Conservation (phyloP, 2,113 vertebrate species). For the Thomomys bottae region DNA sequence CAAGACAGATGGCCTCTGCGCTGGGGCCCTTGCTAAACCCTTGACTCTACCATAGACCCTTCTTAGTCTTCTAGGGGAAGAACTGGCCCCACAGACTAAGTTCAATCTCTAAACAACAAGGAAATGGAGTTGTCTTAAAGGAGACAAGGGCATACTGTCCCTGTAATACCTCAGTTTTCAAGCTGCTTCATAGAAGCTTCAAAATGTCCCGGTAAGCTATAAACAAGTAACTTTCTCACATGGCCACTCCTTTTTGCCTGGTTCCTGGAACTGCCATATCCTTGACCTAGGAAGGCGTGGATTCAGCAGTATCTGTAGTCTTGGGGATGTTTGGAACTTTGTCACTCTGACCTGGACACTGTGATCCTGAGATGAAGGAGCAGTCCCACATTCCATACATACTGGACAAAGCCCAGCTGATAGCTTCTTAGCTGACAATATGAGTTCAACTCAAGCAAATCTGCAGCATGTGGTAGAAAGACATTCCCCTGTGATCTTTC, state of each 20-base stretch:
- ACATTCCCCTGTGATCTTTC: not conserved
- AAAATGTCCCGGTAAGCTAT: slow-evolving; percentile 23
- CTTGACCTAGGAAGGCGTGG: slow-evolving; percentile 74
- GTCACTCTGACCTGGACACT: slow-evolving; percentile 66
- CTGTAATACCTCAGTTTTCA: not conserved
- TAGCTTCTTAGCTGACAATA: not conserved
- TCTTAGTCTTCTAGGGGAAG: not conserved
- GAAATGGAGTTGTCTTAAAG: not conserved
- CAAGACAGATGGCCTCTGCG: too few species aligned
- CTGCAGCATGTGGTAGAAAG: not conserved
- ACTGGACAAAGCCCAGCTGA: not conserved
- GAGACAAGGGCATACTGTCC: not conserved
- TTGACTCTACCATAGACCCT: not conserved
- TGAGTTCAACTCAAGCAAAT: slow-evolving; percentile 46
- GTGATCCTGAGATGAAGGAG: slow-evolving; percentile 30
- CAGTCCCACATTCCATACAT: slow-evolving; percentile 20
- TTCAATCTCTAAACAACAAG: not conserved
- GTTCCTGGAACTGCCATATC: slow-evolving; percentile 52
- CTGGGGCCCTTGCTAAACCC: not conserved
- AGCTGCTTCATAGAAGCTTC: not conserved
- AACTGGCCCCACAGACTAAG: not conserved
- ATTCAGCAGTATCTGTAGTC: slow-evolving; percentile 45
- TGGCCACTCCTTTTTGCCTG: slow-evolving; percentile 71
- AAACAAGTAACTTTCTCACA: slow-evolving; percentile 70
- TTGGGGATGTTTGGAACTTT: slow-evolving; percentile 80